Percentiles rank a stretch among this genome's conserved stretches.
phyloP scores from a whole-genome alignment of 2,113 vertebrate species.

The Anseranas semipalmata region DNA sequence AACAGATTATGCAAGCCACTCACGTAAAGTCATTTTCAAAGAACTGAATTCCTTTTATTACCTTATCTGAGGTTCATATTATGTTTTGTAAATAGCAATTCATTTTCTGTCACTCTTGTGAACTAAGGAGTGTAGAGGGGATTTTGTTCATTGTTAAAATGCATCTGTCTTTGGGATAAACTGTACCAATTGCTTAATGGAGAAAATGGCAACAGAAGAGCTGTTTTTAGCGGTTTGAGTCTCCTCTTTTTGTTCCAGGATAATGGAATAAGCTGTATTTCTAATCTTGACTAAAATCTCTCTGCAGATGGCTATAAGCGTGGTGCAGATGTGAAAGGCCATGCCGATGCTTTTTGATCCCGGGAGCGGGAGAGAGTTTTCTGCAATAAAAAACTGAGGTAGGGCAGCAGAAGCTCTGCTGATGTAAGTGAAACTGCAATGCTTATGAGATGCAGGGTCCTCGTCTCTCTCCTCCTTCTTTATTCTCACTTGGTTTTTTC shows the following conservation, averaged over 20 bases:
- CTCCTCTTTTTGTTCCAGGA: not conserved
- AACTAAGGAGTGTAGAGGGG: not conserved
- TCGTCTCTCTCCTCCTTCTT: not conserved
- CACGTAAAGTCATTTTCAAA: not conserved
- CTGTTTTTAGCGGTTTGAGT: not conserved
- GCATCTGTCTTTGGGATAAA: slow-evolving; percentile 13
- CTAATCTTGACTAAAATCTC: slow-evolving; percentile 47
- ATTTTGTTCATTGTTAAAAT: slow-evolving; percentile 17
- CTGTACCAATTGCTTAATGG: slow-evolving; percentile 17
- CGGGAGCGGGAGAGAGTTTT: not conserved
- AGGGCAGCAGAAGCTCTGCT: not conserved
- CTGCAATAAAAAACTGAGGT: not conserved
- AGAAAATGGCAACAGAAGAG: not conserved
- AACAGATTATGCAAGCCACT: not conserved
- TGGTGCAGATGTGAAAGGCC: not conserved
- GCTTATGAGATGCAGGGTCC: not conserved
- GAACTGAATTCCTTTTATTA: not conserved
- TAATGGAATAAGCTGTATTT: slow-evolving; percentile 34
- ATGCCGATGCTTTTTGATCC: not conserved
- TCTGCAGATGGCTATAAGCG: slow-evolving; percentile 3
- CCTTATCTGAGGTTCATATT: not conserved
- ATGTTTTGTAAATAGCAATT: not conserved
- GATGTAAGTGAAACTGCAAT: not conserved
- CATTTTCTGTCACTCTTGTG: not conserved
- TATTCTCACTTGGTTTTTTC: not conserved